Conservation (phyloP, 2,113 vertebrate genomes). For the Cryptoleucopteryx plumbea region DNA sequence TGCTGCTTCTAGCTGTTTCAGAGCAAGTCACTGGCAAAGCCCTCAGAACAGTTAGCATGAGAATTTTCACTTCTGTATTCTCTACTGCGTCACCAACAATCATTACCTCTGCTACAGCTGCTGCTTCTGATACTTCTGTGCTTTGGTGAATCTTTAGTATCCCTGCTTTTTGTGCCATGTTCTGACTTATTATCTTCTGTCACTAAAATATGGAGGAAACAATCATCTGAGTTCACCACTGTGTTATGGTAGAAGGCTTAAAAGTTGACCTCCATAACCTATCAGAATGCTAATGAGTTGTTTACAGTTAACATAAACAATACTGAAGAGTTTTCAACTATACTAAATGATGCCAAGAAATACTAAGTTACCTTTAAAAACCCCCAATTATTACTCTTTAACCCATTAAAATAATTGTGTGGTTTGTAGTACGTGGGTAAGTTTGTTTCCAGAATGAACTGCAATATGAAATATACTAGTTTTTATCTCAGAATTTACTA, state of each 20-base stretch:
- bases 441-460: background rate
- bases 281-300: background rate
- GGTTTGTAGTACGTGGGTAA: background rate
- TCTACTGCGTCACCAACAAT: background rate
- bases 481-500: background rate
- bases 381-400: background rate
- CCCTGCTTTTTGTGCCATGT: background rate
- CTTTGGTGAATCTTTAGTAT: background rate
- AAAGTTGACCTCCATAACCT: background rate
- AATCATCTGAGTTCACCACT: background rate
- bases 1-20: background rate
- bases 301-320: background rate
- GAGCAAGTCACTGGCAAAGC: constrained; percentile 27
- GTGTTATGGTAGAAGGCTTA: background rate
- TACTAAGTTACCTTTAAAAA: background rate
- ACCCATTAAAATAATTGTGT: background rate
- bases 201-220: background rate
- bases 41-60: background rate
- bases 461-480: background rate
- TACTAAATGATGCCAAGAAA: background rate
- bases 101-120: background rate
- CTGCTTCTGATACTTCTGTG: background rate
- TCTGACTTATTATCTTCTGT: background rate
- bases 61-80: background rate
- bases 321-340: background rate